Percentiles rank a stretch among this genome's conserved stretches.
These are phyloP conservation scores for Australoheros scitulus DNA, from an alignment of 2,113 vertebrate species.

Conservation along the genomic window DNA sequence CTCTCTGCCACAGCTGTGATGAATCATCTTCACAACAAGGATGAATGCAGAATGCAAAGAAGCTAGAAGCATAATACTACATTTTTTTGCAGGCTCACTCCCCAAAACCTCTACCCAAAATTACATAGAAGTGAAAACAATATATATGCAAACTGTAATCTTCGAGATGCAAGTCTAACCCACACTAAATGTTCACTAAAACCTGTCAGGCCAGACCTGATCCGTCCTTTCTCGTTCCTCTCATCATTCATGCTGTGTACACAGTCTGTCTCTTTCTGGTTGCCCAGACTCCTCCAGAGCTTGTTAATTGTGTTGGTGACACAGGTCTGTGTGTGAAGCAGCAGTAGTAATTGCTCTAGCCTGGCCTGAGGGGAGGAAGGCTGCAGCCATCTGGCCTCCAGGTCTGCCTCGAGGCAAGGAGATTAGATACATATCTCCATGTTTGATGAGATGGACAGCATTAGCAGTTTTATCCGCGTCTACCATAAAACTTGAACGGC, in stretches of 20 bases:
- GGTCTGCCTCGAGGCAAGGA: slow-evolving; percentile 47
- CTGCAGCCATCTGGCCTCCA: slow-evolving; percentile 48
- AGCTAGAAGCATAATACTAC: slow-evolving; percentile 42
- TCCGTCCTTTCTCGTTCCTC: slow-evolving; percentile 31
- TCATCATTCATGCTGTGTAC: slow-evolving; percentile 69
- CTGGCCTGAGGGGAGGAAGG: slow-evolving; percentile 53
- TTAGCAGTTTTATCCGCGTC: slow-evolving; percentile 48
- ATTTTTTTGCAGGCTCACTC: slow-evolving; percentile 24
- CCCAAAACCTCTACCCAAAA: slow-evolving; percentile 27
- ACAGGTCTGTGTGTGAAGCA: slow-evolving; percentile 64
- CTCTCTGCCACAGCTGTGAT: slow-evolving; percentile 58
- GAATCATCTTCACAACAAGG: slow-evolving; percentile 65
- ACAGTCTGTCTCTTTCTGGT: slow-evolving; percentile 51
- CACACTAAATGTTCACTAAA: slow-evolving; percentile 17
- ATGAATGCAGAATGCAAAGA: slow-evolving; percentile 50
- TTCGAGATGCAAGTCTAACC: background rate
- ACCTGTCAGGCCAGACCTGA: slow-evolving; percentile 13
- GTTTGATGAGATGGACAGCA: slow-evolving; percentile 54
- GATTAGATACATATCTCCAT: slow-evolving; percentile 46
- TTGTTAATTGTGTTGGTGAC: slow-evolving; percentile 69
- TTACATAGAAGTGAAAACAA: slow-evolving; percentile 8
- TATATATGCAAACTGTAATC: background rate
- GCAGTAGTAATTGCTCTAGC: slow-evolving; percentile 65
- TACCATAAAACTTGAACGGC: slow-evolving; percentile 4
- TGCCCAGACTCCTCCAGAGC: slow-evolving; percentile 58